Evolutionary conservation across 92 coral and sea anemone genomes (phyloP).

Genomic region (Diadumene lineata): DNA sequence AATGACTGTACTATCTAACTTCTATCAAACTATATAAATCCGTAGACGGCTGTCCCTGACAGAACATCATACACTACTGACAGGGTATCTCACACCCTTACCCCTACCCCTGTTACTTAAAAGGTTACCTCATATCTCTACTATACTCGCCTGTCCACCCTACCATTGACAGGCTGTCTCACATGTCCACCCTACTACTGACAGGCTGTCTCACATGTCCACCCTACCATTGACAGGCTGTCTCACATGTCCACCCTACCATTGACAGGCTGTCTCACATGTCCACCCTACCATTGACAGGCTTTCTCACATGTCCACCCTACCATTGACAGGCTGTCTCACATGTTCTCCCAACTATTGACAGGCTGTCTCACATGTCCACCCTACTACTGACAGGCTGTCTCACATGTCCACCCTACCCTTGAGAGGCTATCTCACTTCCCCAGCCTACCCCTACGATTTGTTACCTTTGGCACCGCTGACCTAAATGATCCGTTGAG

Average conservation of each 20-base stretch:
- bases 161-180: background rate
- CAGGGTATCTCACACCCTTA: no score
- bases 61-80: no score
- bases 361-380: no score
- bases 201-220: background rate
- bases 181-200: background rate
- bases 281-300: no score
- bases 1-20: no score
- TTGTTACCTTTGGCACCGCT: constrained; percentile 63
- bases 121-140: background rate
- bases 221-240: background rate
- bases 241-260: background rate
- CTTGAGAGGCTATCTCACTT: background rate
- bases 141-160: background rate
- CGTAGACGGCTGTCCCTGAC: no score
- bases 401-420: background rate
- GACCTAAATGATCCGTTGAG: constrained; percentile 65
- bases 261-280: background rate
- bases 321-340: background rate
- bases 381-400: background rate
- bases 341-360: no score
- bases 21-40: no score
- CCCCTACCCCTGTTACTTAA: background rate
- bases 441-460: background rate
- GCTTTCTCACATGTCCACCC: background rate